Percentiles rank a stretch among this genome's conserved stretches.
Conservation (phyloP, 2,888 invertebrate genomes). For the Harpalus rubripes region DNA sequence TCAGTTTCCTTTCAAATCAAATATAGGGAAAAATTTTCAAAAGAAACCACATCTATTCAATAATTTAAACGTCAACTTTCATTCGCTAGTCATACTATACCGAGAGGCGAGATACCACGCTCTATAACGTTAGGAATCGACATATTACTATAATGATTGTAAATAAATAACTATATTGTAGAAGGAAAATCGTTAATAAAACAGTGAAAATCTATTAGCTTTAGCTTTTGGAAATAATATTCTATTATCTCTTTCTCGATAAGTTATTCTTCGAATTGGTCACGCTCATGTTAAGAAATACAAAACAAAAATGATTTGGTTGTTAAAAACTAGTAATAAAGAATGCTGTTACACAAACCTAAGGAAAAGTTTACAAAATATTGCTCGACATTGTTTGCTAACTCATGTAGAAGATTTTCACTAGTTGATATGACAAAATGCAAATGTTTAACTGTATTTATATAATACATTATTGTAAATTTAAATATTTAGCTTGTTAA, state of each 20-base stretch:
- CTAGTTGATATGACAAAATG: constrained; percentile 21
- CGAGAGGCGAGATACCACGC: too few species aligned
- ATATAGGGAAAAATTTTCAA: too few species aligned
- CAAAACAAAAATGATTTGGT: constrained; percentile 34
- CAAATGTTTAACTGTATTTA: constrained; percentile 34
- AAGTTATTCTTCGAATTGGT: constrained; percentile 23
- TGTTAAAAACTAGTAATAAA: constrained; percentile 15
- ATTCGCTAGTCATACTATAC: too few species aligned
- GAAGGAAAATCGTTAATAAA: too few species aligned
- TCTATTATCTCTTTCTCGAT: not conserved
- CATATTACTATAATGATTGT: too few species aligned
- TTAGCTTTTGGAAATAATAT: too few species aligned
- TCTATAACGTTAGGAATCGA: too few species aligned
- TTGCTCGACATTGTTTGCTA: constrained; percentile 18
- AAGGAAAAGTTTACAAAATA: constrained; percentile 42
- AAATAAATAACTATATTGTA: too few species aligned
- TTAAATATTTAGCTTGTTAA: constrained; percentile 46
- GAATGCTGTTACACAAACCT: constrained; percentile 43
- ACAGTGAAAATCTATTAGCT: too few species aligned
- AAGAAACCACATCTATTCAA: too few species aligned
- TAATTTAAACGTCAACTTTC: too few species aligned
- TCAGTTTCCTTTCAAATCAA: too few species aligned
- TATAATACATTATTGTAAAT: constrained; percentile 38
- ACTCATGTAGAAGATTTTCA: not conserved
- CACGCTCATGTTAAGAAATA: constrained; percentile 21